phyloP scores from a whole-genome alignment of 2,888 invertebrate genomes.

The Drosophila melanosoma region DNA sequence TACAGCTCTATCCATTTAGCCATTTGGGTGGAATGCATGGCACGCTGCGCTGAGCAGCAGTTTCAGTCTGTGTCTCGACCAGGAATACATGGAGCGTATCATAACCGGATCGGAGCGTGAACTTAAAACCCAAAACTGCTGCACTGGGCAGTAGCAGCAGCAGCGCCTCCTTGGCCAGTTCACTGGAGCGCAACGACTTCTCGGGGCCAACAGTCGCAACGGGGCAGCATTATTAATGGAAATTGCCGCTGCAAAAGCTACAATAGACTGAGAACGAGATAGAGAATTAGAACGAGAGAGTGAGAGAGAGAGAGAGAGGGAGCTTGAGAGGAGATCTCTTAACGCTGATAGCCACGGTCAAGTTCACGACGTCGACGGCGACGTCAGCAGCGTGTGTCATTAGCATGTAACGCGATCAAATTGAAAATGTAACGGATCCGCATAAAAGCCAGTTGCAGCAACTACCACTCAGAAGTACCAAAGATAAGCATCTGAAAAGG shows the following conservation, averaged over 20 bases:
- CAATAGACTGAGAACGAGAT: background rate
- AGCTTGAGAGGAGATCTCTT: slow-evolving; percentile 56
- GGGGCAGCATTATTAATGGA: slow-evolving; percentile 73
- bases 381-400: slow-evolving; percentile 57
- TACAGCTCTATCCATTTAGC: slow-evolving; percentile 64
- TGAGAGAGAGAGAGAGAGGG: background rate
- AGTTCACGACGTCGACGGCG: slow-evolving; percentile 78
- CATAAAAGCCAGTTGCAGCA: slow-evolving; percentile 47
- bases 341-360: slow-evolving; percentile 83
- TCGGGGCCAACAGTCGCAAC: slow-evolving; percentile 23
- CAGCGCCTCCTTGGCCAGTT: slow-evolving; percentile 30
- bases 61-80: slow-evolving; percentile 18
- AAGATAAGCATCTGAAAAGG: slow-evolving; percentile 68
- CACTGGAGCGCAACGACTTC: slow-evolving; percentile 64
- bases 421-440: slow-evolving; percentile 83
- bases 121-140: slow-evolving; percentile 71
- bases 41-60: slow-evolving; percentile 75
- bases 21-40: slow-evolving; percentile 74
- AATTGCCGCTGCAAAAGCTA: slow-evolving; percentile 57
- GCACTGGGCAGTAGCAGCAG: slow-evolving; percentile 45
- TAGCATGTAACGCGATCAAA: slow-evolving; percentile 76
- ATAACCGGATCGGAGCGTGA: slow-evolving; percentile 80
- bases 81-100: slow-evolving; percentile 68
- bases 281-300: background rate
- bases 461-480: slow-evolving; percentile 2